Evolutionary conservation across 2,797 vertebrate species (phyloP).

Genomic region (Manis javanica): DNA sequence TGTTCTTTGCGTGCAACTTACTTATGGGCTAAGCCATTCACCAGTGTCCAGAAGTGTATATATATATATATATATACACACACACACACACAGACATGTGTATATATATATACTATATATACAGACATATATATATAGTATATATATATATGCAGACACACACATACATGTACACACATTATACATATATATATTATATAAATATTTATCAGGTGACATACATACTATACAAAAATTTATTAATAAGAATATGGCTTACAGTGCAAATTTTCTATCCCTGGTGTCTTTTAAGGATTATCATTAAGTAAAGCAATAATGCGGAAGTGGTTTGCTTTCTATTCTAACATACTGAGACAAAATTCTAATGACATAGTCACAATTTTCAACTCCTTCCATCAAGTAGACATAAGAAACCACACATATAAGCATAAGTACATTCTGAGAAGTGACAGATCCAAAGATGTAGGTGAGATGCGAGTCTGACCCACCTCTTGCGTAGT

Average conservation of each 20-base stretch:
- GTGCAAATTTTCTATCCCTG: background rate
- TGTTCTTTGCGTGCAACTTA: background rate
- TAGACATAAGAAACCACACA: background rate
- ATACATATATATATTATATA: background rate
- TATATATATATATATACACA: background rate
- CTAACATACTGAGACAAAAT: background rate
- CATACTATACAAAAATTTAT: background rate
- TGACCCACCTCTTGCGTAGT: background rate
- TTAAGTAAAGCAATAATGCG: background rate
- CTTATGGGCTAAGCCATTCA: background rate
- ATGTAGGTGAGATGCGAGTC: background rate
- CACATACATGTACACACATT: too few relatives aligned
- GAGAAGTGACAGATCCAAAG: background rate
- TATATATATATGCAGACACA: too few relatives aligned
- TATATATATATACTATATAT: background rate
- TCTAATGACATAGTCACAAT: background rate
- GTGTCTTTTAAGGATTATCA: background rate
- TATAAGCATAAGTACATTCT: background rate
- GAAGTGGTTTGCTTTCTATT: background rate
- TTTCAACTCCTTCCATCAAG: background rate
- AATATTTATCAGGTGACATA: background rate
- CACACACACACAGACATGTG: too few relatives aligned
- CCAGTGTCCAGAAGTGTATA: background rate
- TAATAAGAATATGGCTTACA: background rate
- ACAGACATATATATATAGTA: background rate